Conservation (phyloP, 2,888 invertebrate genomes). For the Litoditis marina region DNA sequence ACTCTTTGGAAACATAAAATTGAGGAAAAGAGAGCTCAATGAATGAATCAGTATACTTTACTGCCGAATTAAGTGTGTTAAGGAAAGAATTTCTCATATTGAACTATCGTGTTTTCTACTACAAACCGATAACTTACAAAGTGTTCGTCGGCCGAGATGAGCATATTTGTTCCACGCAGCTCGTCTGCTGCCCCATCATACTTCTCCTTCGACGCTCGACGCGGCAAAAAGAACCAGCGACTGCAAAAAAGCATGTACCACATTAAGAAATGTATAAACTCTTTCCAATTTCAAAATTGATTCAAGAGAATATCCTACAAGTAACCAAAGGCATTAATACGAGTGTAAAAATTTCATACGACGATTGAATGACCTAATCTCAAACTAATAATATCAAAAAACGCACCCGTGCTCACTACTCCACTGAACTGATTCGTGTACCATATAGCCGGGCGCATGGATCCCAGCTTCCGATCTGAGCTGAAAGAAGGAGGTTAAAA, state of each 20-base stretch:
- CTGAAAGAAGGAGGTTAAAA: too few species aligned
- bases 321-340: too few species aligned
- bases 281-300: constrained; percentile 66
- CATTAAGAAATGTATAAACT: background rate
- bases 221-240: constrained; percentile 88
- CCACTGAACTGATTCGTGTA: constrained; percentile 92
- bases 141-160: constrained; percentile 76
- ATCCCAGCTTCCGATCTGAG: constrained; percentile 76
- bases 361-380: too few species aligned
- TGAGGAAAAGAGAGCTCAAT: too few species aligned
- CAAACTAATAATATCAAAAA: too few species aligned
- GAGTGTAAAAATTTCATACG: too few species aligned
- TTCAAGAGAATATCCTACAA: too few species aligned
- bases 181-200: constrained; percentile 92
- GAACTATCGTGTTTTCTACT: too few species aligned
- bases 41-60: too few species aligned
- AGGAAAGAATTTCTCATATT: too few species aligned
- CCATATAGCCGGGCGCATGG: constrained; percentile 88
- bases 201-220: constrained; percentile 78
- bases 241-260: constrained; percentile 66
- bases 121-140: constrained; percentile 69
- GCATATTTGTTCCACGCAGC: constrained; percentile 76
- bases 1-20: too few species aligned
- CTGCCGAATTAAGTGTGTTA: too few species aligned
- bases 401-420: constrained; percentile 83